Percentiles rank a stretch among this genome's conserved stretches.
phyloP scores from a whole-genome alignment of 2,113 vertebrate genomes.

The Axis porcinus region DNA sequence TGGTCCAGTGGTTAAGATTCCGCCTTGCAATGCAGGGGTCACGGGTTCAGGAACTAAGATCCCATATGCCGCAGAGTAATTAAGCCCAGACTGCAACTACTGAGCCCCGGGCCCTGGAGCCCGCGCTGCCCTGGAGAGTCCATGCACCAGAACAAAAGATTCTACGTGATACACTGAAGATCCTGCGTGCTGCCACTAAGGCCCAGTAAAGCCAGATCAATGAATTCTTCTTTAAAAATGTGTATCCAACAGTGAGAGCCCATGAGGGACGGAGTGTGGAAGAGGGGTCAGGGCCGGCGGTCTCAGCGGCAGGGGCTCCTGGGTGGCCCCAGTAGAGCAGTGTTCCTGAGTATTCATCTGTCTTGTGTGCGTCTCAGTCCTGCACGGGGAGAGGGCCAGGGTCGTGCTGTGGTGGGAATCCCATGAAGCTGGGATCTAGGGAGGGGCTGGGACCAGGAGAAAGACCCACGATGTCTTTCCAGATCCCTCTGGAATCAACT shows the following conservation, averaged over 20 bases:
- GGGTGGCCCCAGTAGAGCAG: not conserved
- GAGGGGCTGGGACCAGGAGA: not conserved
- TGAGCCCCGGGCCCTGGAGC: not conserved
- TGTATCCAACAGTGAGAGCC: not conserved
- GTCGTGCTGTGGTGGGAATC: too few relatives aligned
- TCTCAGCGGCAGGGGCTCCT: fast-evolving
- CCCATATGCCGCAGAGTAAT: fast-evolving
- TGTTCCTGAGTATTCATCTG: not conserved
- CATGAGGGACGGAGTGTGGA: fast-evolving
- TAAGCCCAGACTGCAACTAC: too few relatives aligned
- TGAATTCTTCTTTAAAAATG: not conserved
- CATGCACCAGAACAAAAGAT: not conserved
- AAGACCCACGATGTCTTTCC: not conserved
- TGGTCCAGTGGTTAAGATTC: not conserved
- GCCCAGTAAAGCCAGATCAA: not conserved
- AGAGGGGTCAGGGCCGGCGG: not conserved
- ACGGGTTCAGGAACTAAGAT: not conserved
- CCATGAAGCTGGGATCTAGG: not conserved
- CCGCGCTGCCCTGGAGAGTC: not conserved
- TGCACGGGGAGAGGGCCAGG: too few relatives aligned
- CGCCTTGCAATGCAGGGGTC: not conserved
- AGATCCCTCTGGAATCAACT: not conserved
- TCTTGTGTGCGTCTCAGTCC: not conserved
- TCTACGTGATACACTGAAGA: not conserved
- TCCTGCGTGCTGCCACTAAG: not conserved